These are phyloP conservation scores for Plutella xylostella DNA, from an alignment of 2,888 invertebrate species.

Conservation along the genomic window DNA sequence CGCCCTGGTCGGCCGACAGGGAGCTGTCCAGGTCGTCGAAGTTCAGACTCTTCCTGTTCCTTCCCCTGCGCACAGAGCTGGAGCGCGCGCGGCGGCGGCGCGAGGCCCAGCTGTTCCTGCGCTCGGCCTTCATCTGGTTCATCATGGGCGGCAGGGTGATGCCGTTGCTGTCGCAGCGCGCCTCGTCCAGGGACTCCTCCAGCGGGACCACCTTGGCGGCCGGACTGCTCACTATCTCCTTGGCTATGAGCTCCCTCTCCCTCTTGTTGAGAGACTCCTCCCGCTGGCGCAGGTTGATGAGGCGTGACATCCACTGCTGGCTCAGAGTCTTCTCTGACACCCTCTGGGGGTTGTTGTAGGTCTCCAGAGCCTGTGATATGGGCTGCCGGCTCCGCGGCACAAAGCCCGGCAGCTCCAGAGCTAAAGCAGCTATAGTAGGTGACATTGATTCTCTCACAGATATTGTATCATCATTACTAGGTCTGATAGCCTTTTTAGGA, in stretches of 20 bases:
- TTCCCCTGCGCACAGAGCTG: slow-evolving; percentile 32
- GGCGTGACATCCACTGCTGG: slow-evolving; percentile 68
- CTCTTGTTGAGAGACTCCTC: slow-evolving; percentile 63
- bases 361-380: slow-evolving; percentile 31
- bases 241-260: slow-evolving; percentile 55
- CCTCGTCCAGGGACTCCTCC: slow-evolving; percentile 25
- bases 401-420: slow-evolving; percentile 58
- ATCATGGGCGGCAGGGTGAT: slow-evolving; percentile 54
- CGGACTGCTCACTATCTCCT: slow-evolving; percentile 55
- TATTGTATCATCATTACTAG: slow-evolving; percentile 22
- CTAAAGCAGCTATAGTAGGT: slow-evolving; percentile 55
- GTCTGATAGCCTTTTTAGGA: slow-evolving; percentile 27
- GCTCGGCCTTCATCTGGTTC: slow-evolving; percentile 22
- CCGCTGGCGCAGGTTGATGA: slow-evolving; percentile 58
- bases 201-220: slow-evolving; percentile 34
- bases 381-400: slow-evolving; percentile 51
- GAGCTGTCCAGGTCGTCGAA: slow-evolving; percentile 72
- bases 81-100: slow-evolving; percentile 38
- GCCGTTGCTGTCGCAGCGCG: slow-evolving; percentile 33
- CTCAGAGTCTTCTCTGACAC: slow-evolving; percentile 67
- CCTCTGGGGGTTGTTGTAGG: slow-evolving; percentile 47
- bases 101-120: slow-evolving; percentile 21
- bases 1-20: slow-evolving; percentile 68
- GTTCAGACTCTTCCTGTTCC: slow-evolving; percentile 41
- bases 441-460: slow-evolving; percentile 36